These are phyloP conservation scores for Laspeyria flexula DNA, from an alignment of 2,888 invertebrate genomes.

Conservation along the genomic window DNA sequence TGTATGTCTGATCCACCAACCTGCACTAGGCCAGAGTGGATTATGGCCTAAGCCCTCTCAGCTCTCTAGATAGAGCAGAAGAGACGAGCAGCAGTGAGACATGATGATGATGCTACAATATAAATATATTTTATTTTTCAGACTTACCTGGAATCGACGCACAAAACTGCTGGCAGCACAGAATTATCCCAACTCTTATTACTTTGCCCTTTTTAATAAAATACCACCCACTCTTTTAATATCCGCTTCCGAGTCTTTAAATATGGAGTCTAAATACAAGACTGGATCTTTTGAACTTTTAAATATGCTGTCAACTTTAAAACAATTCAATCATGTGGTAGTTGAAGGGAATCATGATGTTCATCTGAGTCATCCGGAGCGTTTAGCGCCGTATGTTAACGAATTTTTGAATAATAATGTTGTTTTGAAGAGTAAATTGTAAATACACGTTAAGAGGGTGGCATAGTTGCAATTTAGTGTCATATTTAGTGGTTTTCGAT, in stretches of 20 bases:
- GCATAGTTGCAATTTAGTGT: no score
- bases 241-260: constrained; percentile 43
- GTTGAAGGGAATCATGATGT: constrained; percentile 87
- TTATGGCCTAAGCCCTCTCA: no score
- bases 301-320: constrained; percentile 3
- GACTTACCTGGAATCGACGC: constrained; percentile 70
- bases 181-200: constrained; percentile 59
- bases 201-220: constrained; percentile 52
- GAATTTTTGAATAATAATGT: constrained; percentile 64
- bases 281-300: constrained; percentile 5
- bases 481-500: no score
- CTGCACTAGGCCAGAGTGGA: no score
- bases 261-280: constrained; percentile 18
- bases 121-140: no score
- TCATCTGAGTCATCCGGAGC: constrained; percentile 86
- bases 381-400: constrained; percentile 65
- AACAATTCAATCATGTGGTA: constrained; percentile 39
- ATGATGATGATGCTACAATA: background rate
- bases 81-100: no score
- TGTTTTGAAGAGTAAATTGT: constrained; percentile 21
- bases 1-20: no score
- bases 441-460: background rate
- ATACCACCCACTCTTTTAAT: constrained; percentile 62
- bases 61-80: no score
- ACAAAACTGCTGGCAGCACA: constrained; percentile 55